phyloP scores from a whole-genome alignment of 1,140 invertebrate species.

The Eurosta solidaginis region DNA sequence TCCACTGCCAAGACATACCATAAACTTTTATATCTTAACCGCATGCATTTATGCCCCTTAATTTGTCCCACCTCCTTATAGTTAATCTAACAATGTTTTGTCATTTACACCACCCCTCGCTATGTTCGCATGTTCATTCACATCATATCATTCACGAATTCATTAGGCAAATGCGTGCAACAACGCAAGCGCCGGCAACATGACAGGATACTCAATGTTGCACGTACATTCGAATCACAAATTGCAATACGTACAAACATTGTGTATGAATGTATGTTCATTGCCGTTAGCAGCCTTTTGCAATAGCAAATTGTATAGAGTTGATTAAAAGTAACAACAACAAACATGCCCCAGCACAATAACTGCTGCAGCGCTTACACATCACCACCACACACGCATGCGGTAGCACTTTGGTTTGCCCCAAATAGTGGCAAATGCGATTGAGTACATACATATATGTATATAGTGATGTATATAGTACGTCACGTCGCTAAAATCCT shows the following conservation, averaged over 20 bases:
- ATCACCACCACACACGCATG: neutral
- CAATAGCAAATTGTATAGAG: neutral
- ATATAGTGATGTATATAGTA: too few species aligned
- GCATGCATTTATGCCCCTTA: neutral
- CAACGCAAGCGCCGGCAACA: neutral
- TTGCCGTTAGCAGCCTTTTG: neutral
- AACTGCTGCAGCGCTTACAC: neutral
- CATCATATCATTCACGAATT: neutral
- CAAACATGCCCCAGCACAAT: neutral
- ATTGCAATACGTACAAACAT: neutral
- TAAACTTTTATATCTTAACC: slow-evolving; percentile 8
- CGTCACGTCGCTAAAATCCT: slow-evolving; percentile 26
- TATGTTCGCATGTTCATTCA: neutral
- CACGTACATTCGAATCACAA: neutral
- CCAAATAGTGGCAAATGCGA: neutral
- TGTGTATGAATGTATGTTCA: neutral
- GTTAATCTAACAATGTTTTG: neutral
- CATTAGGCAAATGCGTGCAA: slow-evolving; percentile 6
- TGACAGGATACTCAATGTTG: slow-evolving; percentile 21
- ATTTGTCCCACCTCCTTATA: neutral
- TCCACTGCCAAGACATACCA: neutral
- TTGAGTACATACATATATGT: neutral
- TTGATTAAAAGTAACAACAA: slow-evolving; percentile 3
- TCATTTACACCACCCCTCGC: neutral
- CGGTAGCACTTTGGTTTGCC: slow-evolving; percentile 23